Conservation (phyloP, 1,140 invertebrate species). For the Parapsyche elsis region DNA sequence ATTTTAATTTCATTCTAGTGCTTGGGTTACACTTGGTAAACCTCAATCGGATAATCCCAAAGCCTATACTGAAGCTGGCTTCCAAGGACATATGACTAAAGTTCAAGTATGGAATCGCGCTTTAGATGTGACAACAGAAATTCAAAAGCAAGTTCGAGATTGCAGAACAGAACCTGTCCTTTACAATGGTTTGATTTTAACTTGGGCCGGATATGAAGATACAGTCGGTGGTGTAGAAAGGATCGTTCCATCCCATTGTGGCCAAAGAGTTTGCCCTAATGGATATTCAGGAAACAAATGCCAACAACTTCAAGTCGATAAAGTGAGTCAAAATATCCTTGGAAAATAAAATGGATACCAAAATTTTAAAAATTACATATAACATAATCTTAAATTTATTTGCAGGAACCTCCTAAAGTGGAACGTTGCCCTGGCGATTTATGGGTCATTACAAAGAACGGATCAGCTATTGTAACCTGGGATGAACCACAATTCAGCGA, state of each 20-base stretch:
- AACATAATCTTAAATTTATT: too few relatives aligned
- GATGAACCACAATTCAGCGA: conserved; percentile 92
- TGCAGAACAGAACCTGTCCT: conserved; percentile 93
- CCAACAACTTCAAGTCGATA: conserved; percentile 85
- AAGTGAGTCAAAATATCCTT: conserved; percentile 62
- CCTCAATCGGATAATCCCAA: conserved; percentile 79
- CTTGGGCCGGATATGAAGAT: conserved; percentile 94
- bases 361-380: too few relatives aligned
- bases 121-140: conserved; percentile 90
- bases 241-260: conserved; percentile 90
- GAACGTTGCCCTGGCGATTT: conserved; percentile 92
- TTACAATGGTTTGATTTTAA: conserved; percentile 85
- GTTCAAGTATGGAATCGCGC: conserved; percentile 94
- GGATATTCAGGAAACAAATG: conserved; percentile 88
- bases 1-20: conserved; percentile 70
- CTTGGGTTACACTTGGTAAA: conserved; percentile 93
- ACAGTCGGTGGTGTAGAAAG: conserved; percentile 90
- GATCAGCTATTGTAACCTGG: conserved; percentile 93
- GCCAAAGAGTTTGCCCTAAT: conserved; percentile 85
- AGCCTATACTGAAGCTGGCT: conserved; percentile 85
- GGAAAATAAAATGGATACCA: background rate
- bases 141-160: conserved; percentile 91
- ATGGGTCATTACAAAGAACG: conserved; percentile 93
- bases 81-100: conserved; percentile 95
- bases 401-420: conserved; percentile 80